Conservation (phyloP, 2,113 vertebrate genomes). For the Neotoma lepida region DNA sequence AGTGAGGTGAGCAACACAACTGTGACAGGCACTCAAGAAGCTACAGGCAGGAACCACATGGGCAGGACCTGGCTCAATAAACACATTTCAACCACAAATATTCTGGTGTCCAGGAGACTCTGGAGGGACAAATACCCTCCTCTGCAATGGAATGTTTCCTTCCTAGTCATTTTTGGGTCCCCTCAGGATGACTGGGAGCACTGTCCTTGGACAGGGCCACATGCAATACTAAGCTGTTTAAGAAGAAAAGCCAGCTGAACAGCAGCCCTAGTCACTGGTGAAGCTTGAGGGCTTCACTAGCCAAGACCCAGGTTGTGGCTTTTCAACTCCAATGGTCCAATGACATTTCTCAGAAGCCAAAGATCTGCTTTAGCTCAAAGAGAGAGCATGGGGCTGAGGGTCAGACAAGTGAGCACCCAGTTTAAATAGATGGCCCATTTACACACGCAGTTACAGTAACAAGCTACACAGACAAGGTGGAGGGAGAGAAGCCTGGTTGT, state of each 20-base stretch:
- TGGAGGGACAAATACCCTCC: not conserved
- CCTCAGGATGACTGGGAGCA: not conserved
- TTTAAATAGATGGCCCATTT: not conserved
- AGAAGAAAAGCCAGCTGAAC: not conserved
- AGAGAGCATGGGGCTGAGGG: not conserved
- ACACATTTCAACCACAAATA: not conserved
- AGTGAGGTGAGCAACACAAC: not conserved
- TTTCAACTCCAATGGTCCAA: not conserved
- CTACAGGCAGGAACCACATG: not conserved
- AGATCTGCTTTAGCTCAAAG: not conserved
- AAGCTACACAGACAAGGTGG: not conserved
- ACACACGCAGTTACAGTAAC: not conserved
- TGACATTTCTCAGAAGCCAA: not conserved
- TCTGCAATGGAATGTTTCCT: not conserved
- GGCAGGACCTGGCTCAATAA: not conserved
- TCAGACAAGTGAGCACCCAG: not conserved
- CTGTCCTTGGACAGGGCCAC: not conserved
- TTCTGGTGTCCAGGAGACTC: not conserved
- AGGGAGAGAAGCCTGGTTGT: not conserved
- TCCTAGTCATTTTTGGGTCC: not conserved
- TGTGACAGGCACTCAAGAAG: not conserved
- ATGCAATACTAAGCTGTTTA: no score
- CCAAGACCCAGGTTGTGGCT: not conserved
- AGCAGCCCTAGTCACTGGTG: not conserved
- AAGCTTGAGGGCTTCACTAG: not conserved